Evolutionary conservation across 2,797 vertebrate species (phyloP).

Genomic region (Sebastes taczanowskii): DNA sequence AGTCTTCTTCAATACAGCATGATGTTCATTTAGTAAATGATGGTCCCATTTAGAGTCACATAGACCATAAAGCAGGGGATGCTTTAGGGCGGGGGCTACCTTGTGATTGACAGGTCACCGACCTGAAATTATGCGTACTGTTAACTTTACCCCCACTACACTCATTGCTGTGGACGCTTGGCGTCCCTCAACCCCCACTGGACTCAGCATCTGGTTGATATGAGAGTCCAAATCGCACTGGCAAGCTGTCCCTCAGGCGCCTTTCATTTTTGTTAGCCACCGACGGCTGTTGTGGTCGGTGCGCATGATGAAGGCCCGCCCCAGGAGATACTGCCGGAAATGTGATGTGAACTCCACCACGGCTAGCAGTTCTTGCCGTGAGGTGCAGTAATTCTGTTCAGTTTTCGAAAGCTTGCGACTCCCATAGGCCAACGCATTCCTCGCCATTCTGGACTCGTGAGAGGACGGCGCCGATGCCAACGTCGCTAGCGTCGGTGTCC

Average conservation of each 20-base stretch:
- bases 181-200: conserved; percentile 8
- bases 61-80: too few relatives aligned
- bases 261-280: conserved; percentile 30
- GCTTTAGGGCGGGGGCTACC: too few relatives aligned
- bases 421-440: conserved; percentile 19
- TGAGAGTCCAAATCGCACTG: conserved; percentile 24
- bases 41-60: too few relatives aligned
- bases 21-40: too few relatives aligned
- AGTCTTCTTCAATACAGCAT: too few relatives aligned
- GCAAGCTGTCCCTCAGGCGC: conserved; percentile 46
- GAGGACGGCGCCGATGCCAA: neutral
- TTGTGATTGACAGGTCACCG: too few relatives aligned
- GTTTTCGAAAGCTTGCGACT: conserved; percentile 1
- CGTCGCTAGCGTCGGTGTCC: neutral
- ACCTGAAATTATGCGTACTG: too few relatives aligned
- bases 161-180: accelerated
- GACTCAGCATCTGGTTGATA: neutral
- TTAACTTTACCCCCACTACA: neutral
- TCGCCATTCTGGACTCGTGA: conserved; percentile 5
- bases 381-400: conserved; percentile 48
- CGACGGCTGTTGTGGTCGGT: conserved; percentile 45
- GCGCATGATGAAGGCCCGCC: neutral
- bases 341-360: conserved; percentile 38
- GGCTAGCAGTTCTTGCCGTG: conserved; percentile 1
- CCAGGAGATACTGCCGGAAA: conserved; percentile 35